These are phyloP conservation scores for Zaprionus ornatus DNA, from an alignment of 1,140 invertebrate species.

Conservation along the genomic window DNA sequence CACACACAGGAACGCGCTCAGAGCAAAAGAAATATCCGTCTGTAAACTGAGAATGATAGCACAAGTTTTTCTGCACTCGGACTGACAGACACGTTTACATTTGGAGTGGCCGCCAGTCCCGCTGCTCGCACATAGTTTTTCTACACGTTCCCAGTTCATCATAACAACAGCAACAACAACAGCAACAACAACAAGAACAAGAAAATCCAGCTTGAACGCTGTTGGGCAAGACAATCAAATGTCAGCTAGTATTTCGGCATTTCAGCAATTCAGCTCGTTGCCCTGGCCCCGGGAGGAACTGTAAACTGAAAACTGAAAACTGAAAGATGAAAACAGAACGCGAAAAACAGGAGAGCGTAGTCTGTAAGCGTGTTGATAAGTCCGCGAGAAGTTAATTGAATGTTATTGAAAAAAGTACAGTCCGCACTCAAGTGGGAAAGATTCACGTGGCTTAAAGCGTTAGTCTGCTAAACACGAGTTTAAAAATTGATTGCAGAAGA, in stretches of 20 bases:
- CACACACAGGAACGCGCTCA: neutral
- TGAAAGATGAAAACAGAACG: neutral
- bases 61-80: conserved; percentile 25
- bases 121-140: conserved; percentile 14
- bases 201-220: conserved; percentile 15
- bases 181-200: conserved; percentile 24
- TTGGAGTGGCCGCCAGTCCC: conserved; percentile 34
- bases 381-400: conserved; percentile 71
- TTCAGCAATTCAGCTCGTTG: conserved; percentile 47
- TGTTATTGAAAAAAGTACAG: conserved; percentile 51
- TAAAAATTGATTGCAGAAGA: neutral
- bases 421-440: conserved; percentile 14
- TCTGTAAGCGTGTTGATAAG: conserved; percentile 70
- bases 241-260: conserved; percentile 58
- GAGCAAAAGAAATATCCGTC: conserved; percentile 42
- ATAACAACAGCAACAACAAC: conserved; percentile 14
- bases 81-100: conserved; percentile 52
- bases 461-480: neutral
- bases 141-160: conserved; percentile 55
- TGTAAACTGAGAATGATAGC: conserved; percentile 61
- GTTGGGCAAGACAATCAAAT: conserved; percentile 60
- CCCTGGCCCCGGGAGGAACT: conserved; percentile 30
- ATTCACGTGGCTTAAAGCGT: neutral
- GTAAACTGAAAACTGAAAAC: conserved; percentile 24
- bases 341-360: neutral